Evolutionary conservation across 2,113 vertebrate genomes (phyloP).

Genomic region (Thalassoma bifasciatum): DNA sequence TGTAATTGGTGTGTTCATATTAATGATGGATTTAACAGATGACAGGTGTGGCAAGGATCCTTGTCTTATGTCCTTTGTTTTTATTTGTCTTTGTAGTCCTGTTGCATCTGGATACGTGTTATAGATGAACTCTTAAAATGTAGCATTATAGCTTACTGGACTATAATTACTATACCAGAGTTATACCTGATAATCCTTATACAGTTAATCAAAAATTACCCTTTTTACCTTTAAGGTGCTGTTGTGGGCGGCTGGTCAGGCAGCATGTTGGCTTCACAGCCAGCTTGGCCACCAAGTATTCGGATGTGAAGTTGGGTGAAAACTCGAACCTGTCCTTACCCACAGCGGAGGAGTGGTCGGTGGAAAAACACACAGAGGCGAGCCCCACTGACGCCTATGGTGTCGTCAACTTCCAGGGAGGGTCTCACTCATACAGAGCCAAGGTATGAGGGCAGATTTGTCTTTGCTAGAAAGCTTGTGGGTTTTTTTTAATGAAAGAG

Average conservation of each 20-base stretch:
- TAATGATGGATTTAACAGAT: too few relatives aligned
- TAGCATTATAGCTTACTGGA: too few relatives aligned
- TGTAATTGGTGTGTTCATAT: too few relatives aligned
- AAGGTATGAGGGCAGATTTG: slow-evolving; percentile 84
- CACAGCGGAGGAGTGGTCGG: slow-evolving; percentile 92
- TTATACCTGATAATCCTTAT: not conserved
- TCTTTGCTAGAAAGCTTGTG: not conserved
- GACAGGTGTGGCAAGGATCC: too few relatives aligned
- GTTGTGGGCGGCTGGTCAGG: slow-evolving; percentile 95
- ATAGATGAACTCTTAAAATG: too few relatives aligned
- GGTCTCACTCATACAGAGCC: slow-evolving; percentile 98
- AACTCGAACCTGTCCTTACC: slow-evolving; percentile 84
- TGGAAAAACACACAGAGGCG: slow-evolving; percentile 97
- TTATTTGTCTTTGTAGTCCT: too few relatives aligned
- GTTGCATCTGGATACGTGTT: not conserved
- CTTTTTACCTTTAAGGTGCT: slow-evolving; percentile 84
- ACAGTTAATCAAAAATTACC: not conserved
- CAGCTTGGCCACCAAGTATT: slow-evolving; percentile 95
- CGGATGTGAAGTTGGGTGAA: slow-evolving; percentile 96
- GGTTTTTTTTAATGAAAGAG: not conserved
- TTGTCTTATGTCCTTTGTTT: too few relatives aligned
- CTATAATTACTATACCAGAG: too few relatives aligned
- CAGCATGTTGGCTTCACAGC: slow-evolving; percentile 97
- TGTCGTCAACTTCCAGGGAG: slow-evolving; percentile 99
- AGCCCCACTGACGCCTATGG: slow-evolving; percentile 96